These are phyloP conservation scores for Unio pictorum DNA, from an alignment of 2,888 invertebrate species.

Conservation along the genomic window DNA sequence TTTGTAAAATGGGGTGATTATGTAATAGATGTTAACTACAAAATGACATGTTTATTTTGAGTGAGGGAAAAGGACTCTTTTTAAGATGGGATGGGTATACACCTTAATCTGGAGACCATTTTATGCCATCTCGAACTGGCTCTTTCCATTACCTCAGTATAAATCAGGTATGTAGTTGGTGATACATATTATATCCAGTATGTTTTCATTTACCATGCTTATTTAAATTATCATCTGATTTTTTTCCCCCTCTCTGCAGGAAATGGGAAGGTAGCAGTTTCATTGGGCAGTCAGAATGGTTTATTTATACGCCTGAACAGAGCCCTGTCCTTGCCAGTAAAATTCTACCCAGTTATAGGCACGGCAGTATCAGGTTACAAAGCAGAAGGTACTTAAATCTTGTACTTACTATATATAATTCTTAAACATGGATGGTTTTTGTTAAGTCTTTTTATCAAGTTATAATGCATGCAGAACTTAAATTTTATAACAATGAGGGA, in stretches of 20 bases:
- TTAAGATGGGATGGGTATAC: not conserved
- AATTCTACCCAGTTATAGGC: conserved; percentile 62
- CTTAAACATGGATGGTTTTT: too few relatives aligned
- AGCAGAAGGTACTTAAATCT: conserved; percentile 41
- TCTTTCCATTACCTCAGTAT: not conserved
- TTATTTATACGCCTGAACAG: conserved; percentile 59
- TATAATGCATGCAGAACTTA: too few relatives aligned
- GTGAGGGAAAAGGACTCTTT: too few relatives aligned
- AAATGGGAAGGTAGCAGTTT: conserved; percentile 65
- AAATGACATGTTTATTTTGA: too few relatives aligned
- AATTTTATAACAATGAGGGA: too few relatives aligned
- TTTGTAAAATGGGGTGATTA: too few relatives aligned
- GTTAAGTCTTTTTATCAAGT: too few relatives aligned
- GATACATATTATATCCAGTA: too few relatives aligned
- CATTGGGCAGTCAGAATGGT: conserved; percentile 52
- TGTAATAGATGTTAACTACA: too few relatives aligned
- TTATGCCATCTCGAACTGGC: not conserved
- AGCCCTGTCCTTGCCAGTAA: conserved; percentile 59
- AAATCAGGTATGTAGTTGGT: too few relatives aligned
- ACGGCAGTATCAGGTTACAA: conserved; percentile 41
- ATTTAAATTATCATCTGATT: too few relatives aligned
- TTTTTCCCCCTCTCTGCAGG: conserved; percentile 45
- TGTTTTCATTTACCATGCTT: too few relatives aligned
- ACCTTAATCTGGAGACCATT: not conserved
- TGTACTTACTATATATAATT: not conserved